Conservation (phyloP, 2,113 vertebrate genomes). For the Leptobrachium ailaonicum region DNA sequence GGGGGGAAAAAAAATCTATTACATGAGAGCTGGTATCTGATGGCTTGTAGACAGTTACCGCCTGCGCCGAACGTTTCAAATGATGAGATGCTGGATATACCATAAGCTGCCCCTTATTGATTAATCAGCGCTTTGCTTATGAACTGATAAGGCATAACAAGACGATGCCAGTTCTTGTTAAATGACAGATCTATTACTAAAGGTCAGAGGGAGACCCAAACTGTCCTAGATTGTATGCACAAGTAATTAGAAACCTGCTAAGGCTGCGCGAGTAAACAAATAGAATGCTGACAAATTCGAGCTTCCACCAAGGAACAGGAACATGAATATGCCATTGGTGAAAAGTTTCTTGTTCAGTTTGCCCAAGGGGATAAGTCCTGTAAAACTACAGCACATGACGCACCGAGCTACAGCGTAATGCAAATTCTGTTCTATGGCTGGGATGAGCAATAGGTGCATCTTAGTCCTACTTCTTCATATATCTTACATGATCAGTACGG, state of each 20-base stretch:
- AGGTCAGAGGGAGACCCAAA: slow-evolving; percentile 43
- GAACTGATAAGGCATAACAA: slow-evolving; percentile 56
- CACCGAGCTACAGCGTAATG: no score
- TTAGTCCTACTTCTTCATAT: no score
- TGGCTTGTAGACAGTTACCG: slow-evolving; percentile 65
- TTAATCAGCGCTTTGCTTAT: slow-evolving; percentile 63
- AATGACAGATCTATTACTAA: slow-evolving; percentile 60
- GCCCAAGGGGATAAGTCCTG: no score
- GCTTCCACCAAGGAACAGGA: background rate
- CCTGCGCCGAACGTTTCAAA: slow-evolving; percentile 70
- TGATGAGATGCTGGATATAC: slow-evolving; percentile 64
- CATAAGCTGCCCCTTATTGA: slow-evolving; percentile 58
- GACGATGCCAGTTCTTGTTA: slow-evolving; percentile 47
- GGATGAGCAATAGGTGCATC: no score
- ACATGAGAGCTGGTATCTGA: slow-evolving; percentile 65
- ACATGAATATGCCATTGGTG: no score
- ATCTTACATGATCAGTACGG: no score
- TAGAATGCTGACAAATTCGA: background rate
- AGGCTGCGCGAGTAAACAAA: slow-evolving; percentile 34
- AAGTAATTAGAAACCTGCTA: slow-evolving; percentile 48
- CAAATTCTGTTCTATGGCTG: no score
- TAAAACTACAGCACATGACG: no score
- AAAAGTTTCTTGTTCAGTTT: no score
- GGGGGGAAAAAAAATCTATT: slow-evolving; percentile 67
- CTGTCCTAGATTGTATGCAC: slow-evolving; percentile 18